These are phyloP conservation scores for Coregonus clupeaformis DNA, from an alignment of 2,113 vertebrate genomes.

Conservation along the genomic window DNA sequence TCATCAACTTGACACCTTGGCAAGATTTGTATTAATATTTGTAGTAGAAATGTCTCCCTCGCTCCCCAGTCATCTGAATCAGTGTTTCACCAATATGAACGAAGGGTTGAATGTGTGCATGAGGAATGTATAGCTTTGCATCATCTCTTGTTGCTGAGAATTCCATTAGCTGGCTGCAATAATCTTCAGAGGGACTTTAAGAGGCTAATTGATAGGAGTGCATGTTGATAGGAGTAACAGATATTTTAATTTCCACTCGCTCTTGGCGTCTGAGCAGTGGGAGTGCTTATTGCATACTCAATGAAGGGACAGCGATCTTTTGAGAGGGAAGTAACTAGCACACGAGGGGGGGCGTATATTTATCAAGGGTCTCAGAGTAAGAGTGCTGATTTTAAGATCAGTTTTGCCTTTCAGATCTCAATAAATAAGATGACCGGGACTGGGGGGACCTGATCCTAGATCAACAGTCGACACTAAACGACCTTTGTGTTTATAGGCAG, in stretches of 20 bases:
- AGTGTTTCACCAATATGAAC: no score
- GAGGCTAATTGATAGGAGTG: conserved; percentile 9
- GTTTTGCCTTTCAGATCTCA: no score
- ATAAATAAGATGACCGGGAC: no score
- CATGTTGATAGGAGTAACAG: conserved; percentile 11
- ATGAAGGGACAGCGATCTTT: neutral
- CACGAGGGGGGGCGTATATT: neutral
- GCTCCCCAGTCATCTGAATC: no score
- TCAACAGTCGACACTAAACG: neutral
- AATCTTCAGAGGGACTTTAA: neutral
- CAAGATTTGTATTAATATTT: no score
- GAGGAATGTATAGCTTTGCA: no score
- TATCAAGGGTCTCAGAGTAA: no score
- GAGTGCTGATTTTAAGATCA: no score
- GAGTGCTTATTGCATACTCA: conserved; percentile 2
- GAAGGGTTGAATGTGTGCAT: no score
- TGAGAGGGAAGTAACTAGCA: neutral
- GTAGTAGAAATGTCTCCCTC: no score
- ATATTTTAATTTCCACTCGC: conserved; percentile 11
- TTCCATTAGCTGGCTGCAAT: neutral
- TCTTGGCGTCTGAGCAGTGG: neutral
- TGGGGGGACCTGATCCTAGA: neutral
- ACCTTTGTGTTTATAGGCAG: no score
- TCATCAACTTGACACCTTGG: no score
- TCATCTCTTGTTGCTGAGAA: neutral